phyloP scores from a whole-genome alignment of 2,113 vertebrate genomes.

The Micromys minutus region DNA sequence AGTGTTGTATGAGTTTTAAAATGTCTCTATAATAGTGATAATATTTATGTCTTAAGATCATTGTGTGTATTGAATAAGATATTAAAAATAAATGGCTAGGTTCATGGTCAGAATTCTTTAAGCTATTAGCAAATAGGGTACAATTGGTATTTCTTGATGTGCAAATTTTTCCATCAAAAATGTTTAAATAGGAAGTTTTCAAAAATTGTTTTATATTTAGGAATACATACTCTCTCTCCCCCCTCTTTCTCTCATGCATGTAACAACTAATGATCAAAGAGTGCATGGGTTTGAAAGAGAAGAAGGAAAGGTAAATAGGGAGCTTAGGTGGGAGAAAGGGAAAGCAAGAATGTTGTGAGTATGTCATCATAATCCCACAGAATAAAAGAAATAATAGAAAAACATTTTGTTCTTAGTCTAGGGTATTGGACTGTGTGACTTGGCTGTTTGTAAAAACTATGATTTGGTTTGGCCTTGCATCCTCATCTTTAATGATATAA shows the following conservation, averaged over 20 bases:
- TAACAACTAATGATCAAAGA: not conserved
- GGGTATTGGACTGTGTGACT: not conserved
- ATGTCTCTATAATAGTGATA: conserved; percentile 23
- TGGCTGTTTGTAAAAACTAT: not conserved
- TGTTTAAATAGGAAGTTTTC: conserved; percentile 1
- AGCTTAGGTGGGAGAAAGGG: not conserved
- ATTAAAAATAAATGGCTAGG: not conserved
- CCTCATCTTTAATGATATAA: not conserved
- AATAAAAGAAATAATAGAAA: not conserved
- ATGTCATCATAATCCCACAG: not conserved
- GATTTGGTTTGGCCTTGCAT: not conserved
- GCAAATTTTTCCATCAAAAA: not conserved
- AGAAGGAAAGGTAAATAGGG: not conserved
- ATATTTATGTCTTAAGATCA: not conserved
- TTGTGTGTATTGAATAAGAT: conserved; percentile 15
- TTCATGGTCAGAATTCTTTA: not conserved
- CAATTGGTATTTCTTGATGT: conserved; percentile 1
- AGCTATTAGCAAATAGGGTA: not conserved
- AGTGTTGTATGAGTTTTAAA: conserved; percentile 5
- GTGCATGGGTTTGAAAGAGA: not conserved
- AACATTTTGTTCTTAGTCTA: not conserved
- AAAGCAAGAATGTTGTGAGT: not conserved
- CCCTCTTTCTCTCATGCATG: no score
- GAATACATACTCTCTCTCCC: no score
- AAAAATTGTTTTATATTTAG: not conserved